Evolutionary conservation across 2,797 vertebrate genomes (phyloP), one percentile per base, ranked within the genome.

Genomic region (Sternotherus odoratus): DNA sequence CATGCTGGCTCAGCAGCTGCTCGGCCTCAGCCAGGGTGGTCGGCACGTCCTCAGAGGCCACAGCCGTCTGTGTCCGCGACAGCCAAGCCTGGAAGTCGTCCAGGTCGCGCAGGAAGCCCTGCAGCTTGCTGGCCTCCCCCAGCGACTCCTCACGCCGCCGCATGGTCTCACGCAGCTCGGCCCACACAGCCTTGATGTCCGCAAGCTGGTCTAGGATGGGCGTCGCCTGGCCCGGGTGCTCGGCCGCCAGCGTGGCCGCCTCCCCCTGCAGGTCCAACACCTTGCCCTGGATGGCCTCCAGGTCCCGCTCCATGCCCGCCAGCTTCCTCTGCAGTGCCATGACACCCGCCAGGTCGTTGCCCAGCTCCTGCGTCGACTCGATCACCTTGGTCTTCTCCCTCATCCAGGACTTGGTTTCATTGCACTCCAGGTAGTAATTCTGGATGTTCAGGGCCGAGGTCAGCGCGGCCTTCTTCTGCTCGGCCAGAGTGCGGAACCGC

Each of bases 361-460:
- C 99, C 92, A 99, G 97, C 51, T 98, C 97, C 96, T 99, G 99
- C 2, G 99, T 99, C n/a, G 99, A 99, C 96, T 99, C 99, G 23
- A 99, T 99, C 63, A 99, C 98, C 85, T 99, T 99, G 78, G 99
- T 99, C 97, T 99, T 99, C 92, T 99, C 99, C 96, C 98, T 98
- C 99, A 99, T 99, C 99, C 99, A 99, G 48, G 98, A 97, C 87
- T 98, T 98, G 80, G 99, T 99, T 97, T 99, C 99, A 48, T 99
- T 99, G 96, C 99, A 99, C 86, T 99, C 99, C 78, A 99, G 95
- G 96, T 99, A 98, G 97, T 99, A 99, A 97, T 99, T 99, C 96
- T 99, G 99, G 95, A 99, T 98, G 98, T 98, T 99, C 54, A 99
- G 98, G 1, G 99, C 99, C 0, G 99, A 99, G 2, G 98, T 98